These are phyloP conservation scores for Varanus salvator DNA, from an alignment of 2,113 vertebrate species.

Conservation along the genomic window DNA sequence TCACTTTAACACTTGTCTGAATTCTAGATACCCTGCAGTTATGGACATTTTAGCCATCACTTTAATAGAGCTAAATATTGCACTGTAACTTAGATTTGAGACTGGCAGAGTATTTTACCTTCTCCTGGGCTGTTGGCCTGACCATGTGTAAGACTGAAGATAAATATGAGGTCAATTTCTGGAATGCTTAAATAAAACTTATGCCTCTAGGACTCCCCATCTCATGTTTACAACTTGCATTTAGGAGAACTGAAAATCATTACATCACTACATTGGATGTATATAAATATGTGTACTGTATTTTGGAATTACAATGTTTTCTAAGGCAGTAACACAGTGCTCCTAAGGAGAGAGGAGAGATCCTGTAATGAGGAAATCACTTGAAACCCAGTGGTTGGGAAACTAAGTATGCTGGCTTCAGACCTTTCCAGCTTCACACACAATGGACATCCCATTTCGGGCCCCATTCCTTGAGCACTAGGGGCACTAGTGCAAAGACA, in stretches of 20 bases:
- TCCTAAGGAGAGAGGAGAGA: neutral
- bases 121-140: neutral
- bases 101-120: neutral
- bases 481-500: no score
- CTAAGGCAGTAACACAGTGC: neutral
- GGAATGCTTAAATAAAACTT: slow-evolving; percentile 4
- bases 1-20: neutral
- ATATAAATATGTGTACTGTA: neutral
- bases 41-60: neutral
- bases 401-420: neutral
- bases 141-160: neutral
- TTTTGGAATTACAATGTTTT: slow-evolving; percentile 7
- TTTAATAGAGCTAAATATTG: neutral
- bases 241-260: neutral
- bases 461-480: no score
- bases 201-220: neutral
- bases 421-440: neutral
- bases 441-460: no score
- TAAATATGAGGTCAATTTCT: neutral
- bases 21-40: neutral
- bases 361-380: neutral
- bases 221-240: neutral
- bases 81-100: neutral
- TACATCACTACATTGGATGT: neutral
- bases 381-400: neutral